Evolutionary conservation across 2,888 invertebrate genomes (phyloP).

Genomic region (Drosophila ezoana): DNA sequence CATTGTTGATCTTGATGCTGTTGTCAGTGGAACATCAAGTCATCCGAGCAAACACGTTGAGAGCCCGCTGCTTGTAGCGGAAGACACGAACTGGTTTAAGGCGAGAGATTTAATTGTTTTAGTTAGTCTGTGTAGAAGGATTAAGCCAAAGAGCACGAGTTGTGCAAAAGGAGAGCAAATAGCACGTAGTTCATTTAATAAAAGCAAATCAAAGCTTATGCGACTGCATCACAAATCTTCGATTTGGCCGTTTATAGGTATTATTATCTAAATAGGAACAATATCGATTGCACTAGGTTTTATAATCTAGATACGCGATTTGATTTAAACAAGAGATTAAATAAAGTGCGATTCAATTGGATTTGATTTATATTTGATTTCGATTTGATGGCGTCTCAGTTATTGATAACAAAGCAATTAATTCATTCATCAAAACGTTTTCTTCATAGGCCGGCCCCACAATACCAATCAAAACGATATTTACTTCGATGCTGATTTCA

Average conservation of each 20-base stretch:
- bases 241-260: neutral
- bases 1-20: constrained; percentile 40
- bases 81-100: constrained; percentile 20
- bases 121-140: constrained; percentile 4
- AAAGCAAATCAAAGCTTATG: neutral
- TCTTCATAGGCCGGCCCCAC: neutral
- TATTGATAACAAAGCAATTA: neutral
- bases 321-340: no score
- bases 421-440: neutral
- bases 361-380: neutral
- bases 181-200: constrained; percentile 7
- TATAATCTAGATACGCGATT: no score
- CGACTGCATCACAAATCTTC: neutral
- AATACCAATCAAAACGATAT: constrained; percentile 6
- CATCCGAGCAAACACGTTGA: constrained; percentile 33
- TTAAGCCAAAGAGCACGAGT: constrained; percentile 1
- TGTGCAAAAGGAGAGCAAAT: neutral
- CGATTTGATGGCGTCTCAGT: neutral
- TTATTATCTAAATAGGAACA: no score
- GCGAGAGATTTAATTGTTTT: constrained; percentile 27
- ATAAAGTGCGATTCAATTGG: neutral
- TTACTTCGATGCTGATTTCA: neutral
- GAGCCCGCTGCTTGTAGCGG: constrained; percentile 5
- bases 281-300: no score
- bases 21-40: constrained; percentile 45